Conservation (phyloP, 2,888 invertebrate genomes). For the Orthosia gothica region DNA sequence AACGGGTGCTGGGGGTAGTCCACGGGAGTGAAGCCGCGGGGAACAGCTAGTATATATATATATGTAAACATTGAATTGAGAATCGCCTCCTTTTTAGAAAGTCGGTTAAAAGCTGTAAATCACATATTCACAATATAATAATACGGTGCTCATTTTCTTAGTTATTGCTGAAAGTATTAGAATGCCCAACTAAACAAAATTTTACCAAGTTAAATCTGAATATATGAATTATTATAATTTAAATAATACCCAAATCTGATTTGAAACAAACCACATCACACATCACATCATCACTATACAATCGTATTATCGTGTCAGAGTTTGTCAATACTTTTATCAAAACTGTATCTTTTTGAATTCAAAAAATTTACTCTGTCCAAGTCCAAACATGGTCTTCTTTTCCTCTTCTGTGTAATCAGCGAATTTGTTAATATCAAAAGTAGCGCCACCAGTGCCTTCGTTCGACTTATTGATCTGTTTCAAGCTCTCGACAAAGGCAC, state of each 20-base stretch:
- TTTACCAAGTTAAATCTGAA: neutral
- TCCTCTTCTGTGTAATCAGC: slow-evolving; percentile 76
- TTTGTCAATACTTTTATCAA: slow-evolving; percentile 4
- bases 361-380: slow-evolving; percentile 40
- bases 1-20: no score
- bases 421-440: slow-evolving; percentile 74
- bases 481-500: slow-evolving; percentile 71
- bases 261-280: slow-evolving; percentile 3
- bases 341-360: neutral
- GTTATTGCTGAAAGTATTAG: neutral
- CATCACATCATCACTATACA: no score
- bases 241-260: no score
- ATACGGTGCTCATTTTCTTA: neutral
- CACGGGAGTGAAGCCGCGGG: no score
- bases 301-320: neutral
- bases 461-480: slow-evolving; percentile 71
- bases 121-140: no score
- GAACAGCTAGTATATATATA: no score
- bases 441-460: slow-evolving; percentile 46
- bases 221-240: slow-evolving; percentile 1
- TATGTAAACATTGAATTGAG: no score
- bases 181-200: neutral
- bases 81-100: no score
- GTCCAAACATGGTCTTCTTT: slow-evolving; percentile 59
- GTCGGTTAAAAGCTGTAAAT: no score